Conservation (phyloP, 2,113 vertebrate genomes). For the Chitala chitala region DNA sequence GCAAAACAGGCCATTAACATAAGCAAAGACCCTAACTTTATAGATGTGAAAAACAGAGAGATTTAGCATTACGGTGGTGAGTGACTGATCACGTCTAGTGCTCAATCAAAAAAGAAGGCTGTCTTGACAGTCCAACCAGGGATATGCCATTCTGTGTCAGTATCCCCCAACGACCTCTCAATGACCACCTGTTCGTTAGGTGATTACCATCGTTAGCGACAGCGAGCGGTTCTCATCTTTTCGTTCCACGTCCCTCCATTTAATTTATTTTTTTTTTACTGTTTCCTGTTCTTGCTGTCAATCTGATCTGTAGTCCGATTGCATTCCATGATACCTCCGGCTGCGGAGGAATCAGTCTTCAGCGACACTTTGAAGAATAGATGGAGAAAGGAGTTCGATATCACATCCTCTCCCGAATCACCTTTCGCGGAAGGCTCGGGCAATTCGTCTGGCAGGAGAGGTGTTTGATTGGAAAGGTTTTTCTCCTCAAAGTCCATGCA, state of each 20-base stretch:
- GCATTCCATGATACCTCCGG: background rate
- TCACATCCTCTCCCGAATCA: background rate
- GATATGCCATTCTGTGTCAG: too few relatives aligned
- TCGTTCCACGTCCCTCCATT: background rate
- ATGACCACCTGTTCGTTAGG: background rate
- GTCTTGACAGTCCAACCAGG: too few relatives aligned
- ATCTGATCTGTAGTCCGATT: background rate
- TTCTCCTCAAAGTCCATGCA: background rate
- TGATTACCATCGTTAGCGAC: too few relatives aligned
- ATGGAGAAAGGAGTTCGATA: background rate
- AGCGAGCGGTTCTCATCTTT: background rate
- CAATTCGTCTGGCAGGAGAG: background rate
- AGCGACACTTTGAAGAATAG: background rate
- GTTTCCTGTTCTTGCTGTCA: background rate
- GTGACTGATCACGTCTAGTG: too few relatives aligned
- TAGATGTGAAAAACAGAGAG: too few relatives aligned
- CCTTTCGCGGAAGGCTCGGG: background rate
- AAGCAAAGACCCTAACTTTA: too few relatives aligned
- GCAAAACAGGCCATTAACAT: too few relatives aligned
- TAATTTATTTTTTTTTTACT: too few relatives aligned
- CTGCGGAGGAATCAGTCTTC: background rate
- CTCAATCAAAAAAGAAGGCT: too few relatives aligned
- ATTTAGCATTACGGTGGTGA: too few relatives aligned
- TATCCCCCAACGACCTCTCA: conserved; percentile 1
- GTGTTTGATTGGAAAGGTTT: background rate